Evolutionary conservation across 2,797 vertebrate genomes (phyloP), one percentile per base, ranked within the genome.

Genomic region (Astyanax mexicanus): DNA sequence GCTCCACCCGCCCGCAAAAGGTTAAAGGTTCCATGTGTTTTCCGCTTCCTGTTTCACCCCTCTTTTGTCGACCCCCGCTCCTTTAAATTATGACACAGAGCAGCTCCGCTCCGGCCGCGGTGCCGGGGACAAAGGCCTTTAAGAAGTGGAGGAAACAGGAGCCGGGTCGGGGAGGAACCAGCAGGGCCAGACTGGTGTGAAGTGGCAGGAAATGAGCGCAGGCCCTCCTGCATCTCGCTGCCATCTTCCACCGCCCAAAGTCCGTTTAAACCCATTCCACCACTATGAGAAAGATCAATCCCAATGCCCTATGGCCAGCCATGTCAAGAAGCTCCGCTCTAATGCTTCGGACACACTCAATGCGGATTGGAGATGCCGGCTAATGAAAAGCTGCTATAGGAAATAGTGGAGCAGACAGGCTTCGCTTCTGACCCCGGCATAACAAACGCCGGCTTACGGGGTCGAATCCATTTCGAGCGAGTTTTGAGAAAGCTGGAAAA

Each of bases 1-100:
- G 27, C 70, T 27, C 23, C 62, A 21, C 1, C 61, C 74, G 78
- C 62, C 75, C 81, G 82, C 72, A 55, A 69, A 79, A 90, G 88
- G 89, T 90, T 85, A 92, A 92, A 88, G 88, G 86, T 90, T 84
- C 84, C 88, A 88, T 87, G 83, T 88, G 88, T 82, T 92, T 89
- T 75, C 80, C 76, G 81, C 84, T 86, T 83, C 72, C 73, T 86
- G 72, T 83, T 72, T 70, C 65, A 40, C 79, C 74, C 82, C 82
- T 79, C 52, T 79, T 40, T 45, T 81, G 82, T 83, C 2, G 71
- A 79, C 85, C 82, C 57, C 35, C 44, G 32, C 61, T 78, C 51
- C 78, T 88, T 87, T 74, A 67, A 78, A 67, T 75, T 65, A 73
- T 86, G 81, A 88, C 83, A 77, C 71, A 19, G 49, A 84, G 74